Percentiles rank a stretch among this genome's conserved stretches.
phyloP scores from a whole-genome alignment of 2,797 vertebrate species.

The Meriones psammophilus region DNA sequence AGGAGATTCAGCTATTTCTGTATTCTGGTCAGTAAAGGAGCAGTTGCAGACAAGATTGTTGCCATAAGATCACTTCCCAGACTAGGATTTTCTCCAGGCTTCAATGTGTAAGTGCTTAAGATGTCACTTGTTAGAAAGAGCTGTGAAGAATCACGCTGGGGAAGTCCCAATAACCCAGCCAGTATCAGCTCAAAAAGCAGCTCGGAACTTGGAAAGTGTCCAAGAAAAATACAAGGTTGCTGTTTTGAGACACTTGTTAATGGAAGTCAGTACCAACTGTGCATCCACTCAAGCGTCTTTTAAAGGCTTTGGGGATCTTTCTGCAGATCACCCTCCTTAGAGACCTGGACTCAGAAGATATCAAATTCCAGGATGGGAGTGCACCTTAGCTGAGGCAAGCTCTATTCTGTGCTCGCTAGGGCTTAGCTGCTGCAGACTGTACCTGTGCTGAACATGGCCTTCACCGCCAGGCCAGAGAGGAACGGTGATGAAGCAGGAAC shows the following conservation, averaged over 20 bases:
- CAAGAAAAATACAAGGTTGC: conserved; percentile 9
- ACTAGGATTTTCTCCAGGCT: conserved; percentile 30
- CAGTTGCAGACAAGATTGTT: background rate
- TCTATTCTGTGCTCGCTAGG: background rate
- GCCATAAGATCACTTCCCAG: background rate
- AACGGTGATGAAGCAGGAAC: background rate
- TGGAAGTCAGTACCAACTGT: background rate
- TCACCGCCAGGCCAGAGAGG: background rate
- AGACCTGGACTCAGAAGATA: background rate
- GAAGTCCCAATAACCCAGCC: conserved; percentile 7
- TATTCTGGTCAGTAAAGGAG: background rate
- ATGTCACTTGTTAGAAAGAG: conserved; percentile 43
- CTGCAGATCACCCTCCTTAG: background rate
- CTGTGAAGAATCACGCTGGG: conserved; percentile 52
- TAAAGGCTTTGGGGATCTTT: conserved; percentile 23
- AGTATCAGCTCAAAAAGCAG: conserved; percentile 24
- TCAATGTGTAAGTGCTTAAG: conserved; percentile 60
- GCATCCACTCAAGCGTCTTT: background rate
- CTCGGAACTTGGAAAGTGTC: conserved; percentile 24
- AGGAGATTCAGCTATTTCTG: background rate
- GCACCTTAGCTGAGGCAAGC: background rate
- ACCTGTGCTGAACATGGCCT: accelerated
- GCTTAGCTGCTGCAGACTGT: background rate
- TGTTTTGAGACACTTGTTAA: background rate
- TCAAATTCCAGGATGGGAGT: background rate